phyloP scores from a whole-genome alignment of 2,888 invertebrate species.

The Drosophila aldrichi region DNA sequence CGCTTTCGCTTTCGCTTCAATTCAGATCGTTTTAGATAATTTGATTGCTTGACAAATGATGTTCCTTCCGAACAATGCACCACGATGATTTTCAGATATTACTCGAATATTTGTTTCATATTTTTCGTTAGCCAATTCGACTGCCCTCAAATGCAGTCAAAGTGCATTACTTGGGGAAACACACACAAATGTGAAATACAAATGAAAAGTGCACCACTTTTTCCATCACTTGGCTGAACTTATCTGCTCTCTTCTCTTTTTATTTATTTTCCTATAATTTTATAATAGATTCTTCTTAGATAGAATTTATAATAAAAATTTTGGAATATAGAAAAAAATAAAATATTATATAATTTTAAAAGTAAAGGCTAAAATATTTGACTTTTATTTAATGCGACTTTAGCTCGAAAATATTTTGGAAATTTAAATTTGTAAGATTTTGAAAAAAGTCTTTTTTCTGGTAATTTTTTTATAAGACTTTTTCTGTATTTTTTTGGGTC shows the following conservation, averaged over 20 bases:
- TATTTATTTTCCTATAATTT: background rate
- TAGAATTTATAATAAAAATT: too few species aligned
- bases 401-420: too few species aligned
- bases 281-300: too few species aligned
- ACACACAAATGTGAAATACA: conserved; percentile 8
- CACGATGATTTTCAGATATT: background rate
- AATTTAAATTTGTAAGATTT: too few species aligned
- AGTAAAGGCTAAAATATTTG: too few species aligned
- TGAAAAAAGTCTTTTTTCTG: too few species aligned
- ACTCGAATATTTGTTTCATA: background rate
- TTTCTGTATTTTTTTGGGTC: too few species aligned
- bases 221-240: conserved; percentile 28
- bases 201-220: conserved; percentile 24
- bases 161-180: conserved; percentile 39
- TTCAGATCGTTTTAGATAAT: conserved; percentile 10
- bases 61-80: conserved; percentile 42
- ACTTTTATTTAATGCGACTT: too few species aligned
- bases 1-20: conserved; percentile 24
- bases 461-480: too few species aligned
- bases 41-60: background rate
- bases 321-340: too few species aligned
- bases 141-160: conserved; percentile 9
- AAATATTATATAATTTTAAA: too few species aligned
- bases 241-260: too few species aligned
- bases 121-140: conserved; percentile 11